Evolutionary conservation across 2,797 vertebrate genomes (phyloP).

Genomic region (Phoebastria nigripes): DNA sequence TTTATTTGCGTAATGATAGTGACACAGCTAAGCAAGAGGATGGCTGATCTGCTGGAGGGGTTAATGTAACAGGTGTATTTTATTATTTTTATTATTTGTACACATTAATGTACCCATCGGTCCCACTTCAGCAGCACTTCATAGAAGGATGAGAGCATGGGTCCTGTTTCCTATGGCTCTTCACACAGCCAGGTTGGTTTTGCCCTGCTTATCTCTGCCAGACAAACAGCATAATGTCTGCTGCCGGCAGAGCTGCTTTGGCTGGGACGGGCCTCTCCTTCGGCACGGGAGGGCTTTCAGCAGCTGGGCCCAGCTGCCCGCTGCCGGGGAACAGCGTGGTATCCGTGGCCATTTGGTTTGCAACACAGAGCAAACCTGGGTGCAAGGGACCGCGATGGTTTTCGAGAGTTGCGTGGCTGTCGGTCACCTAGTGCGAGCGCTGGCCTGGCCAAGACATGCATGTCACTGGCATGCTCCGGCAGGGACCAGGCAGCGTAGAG

Average conservation of each 20-base stretch:
- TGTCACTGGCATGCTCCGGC: accelerated
- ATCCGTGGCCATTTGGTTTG: neutral
- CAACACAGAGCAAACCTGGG: neutral
- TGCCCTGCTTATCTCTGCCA: too few relatives aligned
- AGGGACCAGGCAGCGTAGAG: neutral
- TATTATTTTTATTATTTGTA: neutral
- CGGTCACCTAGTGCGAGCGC: accelerated
- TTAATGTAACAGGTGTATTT: neutral
- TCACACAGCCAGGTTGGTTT: accelerated
- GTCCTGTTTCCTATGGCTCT: neutral
- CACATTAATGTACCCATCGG: accelerated
- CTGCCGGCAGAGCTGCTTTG: neutral
- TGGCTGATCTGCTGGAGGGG: neutral
- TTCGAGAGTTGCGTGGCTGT: accelerated
- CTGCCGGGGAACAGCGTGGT: accelerated
- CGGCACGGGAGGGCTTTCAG: neutral
- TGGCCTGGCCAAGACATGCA: accelerated
- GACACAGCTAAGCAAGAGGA: neutral
- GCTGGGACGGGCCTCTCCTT: neutral
- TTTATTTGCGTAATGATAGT: neutral
- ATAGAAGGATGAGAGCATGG: accelerated
- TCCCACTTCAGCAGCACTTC: neutral
- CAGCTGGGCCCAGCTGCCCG: neutral
- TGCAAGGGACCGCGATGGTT: accelerated
- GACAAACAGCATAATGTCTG: neutral